Base-by-base conservation (phyloP, 2,797 vertebrate genomes). In the Antrozous pallidus region DNA sequence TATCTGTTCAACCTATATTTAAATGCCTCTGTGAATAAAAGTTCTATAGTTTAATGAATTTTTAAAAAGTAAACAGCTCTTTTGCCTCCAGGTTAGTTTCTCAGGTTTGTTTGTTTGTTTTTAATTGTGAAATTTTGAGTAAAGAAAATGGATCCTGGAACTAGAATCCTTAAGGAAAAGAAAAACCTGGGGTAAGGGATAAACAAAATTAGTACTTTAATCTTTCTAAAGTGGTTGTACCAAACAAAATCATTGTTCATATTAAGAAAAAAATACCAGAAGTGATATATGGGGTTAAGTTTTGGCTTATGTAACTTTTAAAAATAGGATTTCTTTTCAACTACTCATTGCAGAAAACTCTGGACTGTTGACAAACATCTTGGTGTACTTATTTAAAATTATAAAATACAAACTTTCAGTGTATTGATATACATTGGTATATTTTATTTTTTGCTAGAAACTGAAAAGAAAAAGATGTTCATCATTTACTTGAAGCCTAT, bases 401-500 rank as follows among this genome's bases (percentile, higher is more conserved):
- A 54, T 38, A 80, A 92, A 69, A 31, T 20, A 28, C 20, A 47
- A 51, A 26, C 33, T 95, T 92, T 77, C 6, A 56, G 2, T 38
- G 2, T 85, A 1, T 47, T 91, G 79, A 61, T 79, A 6, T 7
- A 6, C 31, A n/a, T 51, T 40, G n/a, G 3, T 74, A 12, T 22
- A 14, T 36, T 49, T 5, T 88, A 51, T 94, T 89, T 92, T 84
- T 77, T 75, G 1, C 8, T 97, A 99, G 99, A 98, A 91, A 87
- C 87, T 40, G 93, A 73, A 54, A 96, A 74, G 74, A 51, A 98
- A 95, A 98, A 96, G 5, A 89, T 98, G 11, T 95, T 99, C 61
- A 96, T 67, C 2, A 91, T 99, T 82, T 82, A 95, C 13, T 96
- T 99, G 95, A 98, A 63, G 73, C 98, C 98, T 8, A 47, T 98